These are phyloP conservation scores for Decapterus maruadsi DNA, from an alignment of 2,797 vertebrate species.

Conservation along the genomic window DNA sequence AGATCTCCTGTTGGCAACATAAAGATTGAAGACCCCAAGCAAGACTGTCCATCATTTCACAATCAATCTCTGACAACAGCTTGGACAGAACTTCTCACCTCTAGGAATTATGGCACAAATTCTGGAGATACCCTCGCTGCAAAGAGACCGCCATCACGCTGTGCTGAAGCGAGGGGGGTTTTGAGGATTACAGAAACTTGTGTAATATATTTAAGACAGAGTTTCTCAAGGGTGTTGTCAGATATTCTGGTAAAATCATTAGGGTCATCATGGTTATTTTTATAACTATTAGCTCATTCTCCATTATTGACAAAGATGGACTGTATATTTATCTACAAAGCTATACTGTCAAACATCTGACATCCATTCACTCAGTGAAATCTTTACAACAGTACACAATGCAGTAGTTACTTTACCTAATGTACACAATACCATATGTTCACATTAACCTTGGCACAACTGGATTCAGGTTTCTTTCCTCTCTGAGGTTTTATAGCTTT, in stretches of 20 bases:
- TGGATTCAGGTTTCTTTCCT: neutral
- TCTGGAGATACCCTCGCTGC: slow-evolving; percentile 21
- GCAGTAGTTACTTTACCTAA: neutral
- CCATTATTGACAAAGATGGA: neutral
- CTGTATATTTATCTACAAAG: neutral
- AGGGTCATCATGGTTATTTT: neutral
- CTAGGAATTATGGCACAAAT: slow-evolving; percentile 35
- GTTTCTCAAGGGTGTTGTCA: slow-evolving; percentile 15
- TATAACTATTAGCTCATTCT: slow-evolving; percentile 12
- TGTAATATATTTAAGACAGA: slow-evolving; percentile 7
- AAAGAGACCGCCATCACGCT: neutral
- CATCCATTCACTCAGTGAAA: slow-evolving; percentile 1
- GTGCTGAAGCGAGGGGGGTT: slow-evolving; percentile 5
- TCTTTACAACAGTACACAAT: neutral
- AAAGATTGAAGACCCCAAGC: slow-evolving; percentile 38
- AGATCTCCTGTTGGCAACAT: slow-evolving; percentile 15
- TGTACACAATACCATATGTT: neutral
- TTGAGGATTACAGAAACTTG: neutral
- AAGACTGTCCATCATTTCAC: slow-evolving; percentile 11
- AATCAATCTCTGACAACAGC: slow-evolving; percentile 30
- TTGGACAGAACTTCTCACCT: slow-evolving; percentile 26
- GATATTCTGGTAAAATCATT: slow-evolving; percentile 15
- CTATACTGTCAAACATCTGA: neutral
- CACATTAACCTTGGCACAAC: neutral
- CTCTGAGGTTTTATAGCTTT: neutral